phyloP scores from a whole-genome alignment of 2,113 vertebrate species.

The Sula dactylatra region DNA sequence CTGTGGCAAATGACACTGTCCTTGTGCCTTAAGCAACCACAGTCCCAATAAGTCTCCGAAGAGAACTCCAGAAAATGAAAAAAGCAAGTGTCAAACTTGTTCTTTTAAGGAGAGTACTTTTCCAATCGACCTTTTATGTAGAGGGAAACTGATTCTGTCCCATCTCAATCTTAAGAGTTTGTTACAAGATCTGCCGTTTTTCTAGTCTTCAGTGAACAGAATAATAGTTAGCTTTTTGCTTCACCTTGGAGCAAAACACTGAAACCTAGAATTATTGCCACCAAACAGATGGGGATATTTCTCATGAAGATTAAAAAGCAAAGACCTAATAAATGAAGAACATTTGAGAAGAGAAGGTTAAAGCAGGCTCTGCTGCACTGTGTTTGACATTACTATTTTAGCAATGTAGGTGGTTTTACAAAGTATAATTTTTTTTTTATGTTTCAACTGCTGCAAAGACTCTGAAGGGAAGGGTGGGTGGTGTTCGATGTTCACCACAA shows the following conservation, averaged over 20 bases:
- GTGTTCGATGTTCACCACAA: not conserved
- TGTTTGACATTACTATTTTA: constrained; percentile 3
- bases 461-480: not conserved
- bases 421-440: not conserved
- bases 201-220: constrained; percentile 23
- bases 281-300: constrained; percentile 37
- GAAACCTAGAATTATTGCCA: constrained; percentile 14
- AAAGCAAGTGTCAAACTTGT: not conserved
- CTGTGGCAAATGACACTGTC: not conserved
- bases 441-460: not conserved
- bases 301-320: constrained; percentile 19
- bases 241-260: constrained; percentile 39
- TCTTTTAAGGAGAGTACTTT: constrained; percentile 26
- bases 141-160: not conserved
- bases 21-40: not conserved
- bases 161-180: not conserved
- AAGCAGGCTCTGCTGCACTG: not conserved
- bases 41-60: not conserved
- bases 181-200: constrained; percentile 12
- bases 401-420: not conserved
- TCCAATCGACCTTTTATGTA: not conserved
- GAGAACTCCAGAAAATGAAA: constrained; percentile 1
- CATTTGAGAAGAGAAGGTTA: constrained; percentile 20
- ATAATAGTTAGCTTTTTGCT: constrained; percentile 19
- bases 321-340: constrained; percentile 22